phyloP scores from a whole-genome alignment of 2,113 vertebrate genomes.

The Nyctibius bracteatus region DNA sequence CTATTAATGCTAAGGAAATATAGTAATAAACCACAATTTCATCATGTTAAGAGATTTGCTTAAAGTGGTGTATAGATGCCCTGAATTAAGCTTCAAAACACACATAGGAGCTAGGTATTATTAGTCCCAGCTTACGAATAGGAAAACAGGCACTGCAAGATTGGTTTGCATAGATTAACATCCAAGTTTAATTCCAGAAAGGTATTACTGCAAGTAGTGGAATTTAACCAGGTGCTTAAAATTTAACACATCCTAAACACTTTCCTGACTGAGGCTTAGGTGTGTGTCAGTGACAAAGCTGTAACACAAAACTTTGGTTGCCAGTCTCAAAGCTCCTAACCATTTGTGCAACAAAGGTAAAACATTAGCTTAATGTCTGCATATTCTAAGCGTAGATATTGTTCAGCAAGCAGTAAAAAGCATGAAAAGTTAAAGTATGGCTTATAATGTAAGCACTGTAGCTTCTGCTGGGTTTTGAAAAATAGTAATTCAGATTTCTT shows the following conservation, averaged over 20 bases:
- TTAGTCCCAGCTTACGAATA: not conserved
- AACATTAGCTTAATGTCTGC: not conserved
- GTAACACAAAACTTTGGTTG: not conserved
- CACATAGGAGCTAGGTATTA: not conserved
- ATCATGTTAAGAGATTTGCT: not conserved
- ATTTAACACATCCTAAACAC: not conserved
- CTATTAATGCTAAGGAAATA: not conserved
- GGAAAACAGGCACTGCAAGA: not conserved
- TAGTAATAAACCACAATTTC: not conserved
- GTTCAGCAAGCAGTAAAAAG: constrained; percentile 20
- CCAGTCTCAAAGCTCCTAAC: not conserved
- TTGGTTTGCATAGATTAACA: not conserved
- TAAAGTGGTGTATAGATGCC: not conserved
- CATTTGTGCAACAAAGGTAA: not conserved
- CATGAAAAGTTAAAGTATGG: not conserved
- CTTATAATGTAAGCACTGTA: constrained; percentile 19
- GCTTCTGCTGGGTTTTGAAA: constrained; percentile 25
- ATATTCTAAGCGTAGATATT: not conserved
- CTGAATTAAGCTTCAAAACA: not conserved
- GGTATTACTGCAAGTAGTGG: not conserved
- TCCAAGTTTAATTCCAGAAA: not conserved
- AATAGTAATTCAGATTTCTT: constrained; percentile 42
- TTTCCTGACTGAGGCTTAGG: not conserved
- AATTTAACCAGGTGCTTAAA: not conserved
- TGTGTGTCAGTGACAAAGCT: not conserved